phyloP scores from a whole-genome alignment of 2,888 invertebrate species.

The Volucella inanis region DNA sequence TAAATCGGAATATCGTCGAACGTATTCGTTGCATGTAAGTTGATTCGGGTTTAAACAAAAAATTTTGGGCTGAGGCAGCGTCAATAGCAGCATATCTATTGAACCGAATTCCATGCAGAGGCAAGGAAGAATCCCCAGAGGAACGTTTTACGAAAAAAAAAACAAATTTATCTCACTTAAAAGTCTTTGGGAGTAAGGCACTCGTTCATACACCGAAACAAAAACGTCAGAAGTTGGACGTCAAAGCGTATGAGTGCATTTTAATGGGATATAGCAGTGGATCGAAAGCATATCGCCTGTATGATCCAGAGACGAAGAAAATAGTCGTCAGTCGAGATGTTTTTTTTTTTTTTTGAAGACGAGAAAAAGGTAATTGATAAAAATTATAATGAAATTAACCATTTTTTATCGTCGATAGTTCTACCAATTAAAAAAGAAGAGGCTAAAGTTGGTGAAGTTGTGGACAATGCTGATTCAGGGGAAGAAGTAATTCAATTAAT shows the following conservation, averaged over 20 bases:
- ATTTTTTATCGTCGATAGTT: conserved; percentile 10
- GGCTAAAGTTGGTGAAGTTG: too few species aligned
- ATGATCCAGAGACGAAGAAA: not conserved
- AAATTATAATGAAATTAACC: not conserved
- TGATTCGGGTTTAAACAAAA: conserved; percentile 38
- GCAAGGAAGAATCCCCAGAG: conserved; percentile 23
- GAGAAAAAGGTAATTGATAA: not conserved
- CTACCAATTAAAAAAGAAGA: too few species aligned
- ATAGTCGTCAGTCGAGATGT: conserved; percentile 4
- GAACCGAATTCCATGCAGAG: conserved; percentile 23
- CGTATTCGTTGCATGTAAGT: conserved; percentile 67
- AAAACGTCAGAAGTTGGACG: conserved; percentile 48
- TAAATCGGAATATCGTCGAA: conserved; percentile 74
- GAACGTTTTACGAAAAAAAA: conserved; percentile 10
- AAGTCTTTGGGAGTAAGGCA: conserved; percentile 63
- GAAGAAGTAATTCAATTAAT: too few species aligned
- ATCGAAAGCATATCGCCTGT: not conserved
- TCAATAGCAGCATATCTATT: conserved; percentile 7
- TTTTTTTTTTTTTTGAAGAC: not conserved
- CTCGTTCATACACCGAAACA: conserved; percentile 62
- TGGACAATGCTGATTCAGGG: too few species aligned
- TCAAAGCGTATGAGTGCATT: conserved; percentile 1
- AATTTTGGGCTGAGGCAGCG: not conserved
- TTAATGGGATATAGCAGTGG: not conserved
- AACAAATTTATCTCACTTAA: conserved; percentile 35